Conservation (phyloP, 2,888 invertebrate genomes). For the Drosophila birchii region DNA sequence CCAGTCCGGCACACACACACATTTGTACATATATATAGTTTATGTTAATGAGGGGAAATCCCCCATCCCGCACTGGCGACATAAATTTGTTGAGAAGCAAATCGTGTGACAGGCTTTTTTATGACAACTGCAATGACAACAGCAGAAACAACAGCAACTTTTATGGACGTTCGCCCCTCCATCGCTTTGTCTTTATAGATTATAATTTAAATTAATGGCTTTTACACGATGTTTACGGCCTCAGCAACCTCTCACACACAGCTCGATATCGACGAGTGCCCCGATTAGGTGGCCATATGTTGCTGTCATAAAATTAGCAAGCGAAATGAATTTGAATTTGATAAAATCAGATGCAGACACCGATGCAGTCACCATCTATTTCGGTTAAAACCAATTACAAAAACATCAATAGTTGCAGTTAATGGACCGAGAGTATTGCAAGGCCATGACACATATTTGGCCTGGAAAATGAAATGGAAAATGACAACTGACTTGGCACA, state of each 20-base stretch:
- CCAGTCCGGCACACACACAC: neutral
- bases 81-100: constrained; percentile 49
- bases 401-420: constrained; percentile 41
- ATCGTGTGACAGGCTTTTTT: constrained; percentile 65
- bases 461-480: constrained; percentile 51
- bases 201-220: constrained; percentile 77
- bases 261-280: constrained; percentile 33
- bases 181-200: constrained; percentile 68
- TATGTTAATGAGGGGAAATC: constrained; percentile 18
- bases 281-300: constrained; percentile 67
- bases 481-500: constrained; percentile 36
- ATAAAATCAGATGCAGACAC: constrained; percentile 37
- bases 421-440: constrained; percentile 36
- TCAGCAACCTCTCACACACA: constrained; percentile 38
- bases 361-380: constrained; percentile 61
- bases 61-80: constrained; percentile 12
- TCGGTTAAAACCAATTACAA: constrained; percentile 30
- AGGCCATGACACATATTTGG: constrained; percentile 72
- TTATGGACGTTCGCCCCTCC: constrained; percentile 53
- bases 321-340: constrained; percentile 50
- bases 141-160: constrained; percentile 59
- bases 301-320: constrained; percentile 65
- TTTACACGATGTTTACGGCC: constrained; percentile 71
- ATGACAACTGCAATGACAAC: constrained; percentile 71
- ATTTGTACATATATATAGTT: neutral